These are phyloP conservation scores for Hyposoter dolosus DNA, from an alignment of 2,888 invertebrate species.

Conservation along the genomic window DNA sequence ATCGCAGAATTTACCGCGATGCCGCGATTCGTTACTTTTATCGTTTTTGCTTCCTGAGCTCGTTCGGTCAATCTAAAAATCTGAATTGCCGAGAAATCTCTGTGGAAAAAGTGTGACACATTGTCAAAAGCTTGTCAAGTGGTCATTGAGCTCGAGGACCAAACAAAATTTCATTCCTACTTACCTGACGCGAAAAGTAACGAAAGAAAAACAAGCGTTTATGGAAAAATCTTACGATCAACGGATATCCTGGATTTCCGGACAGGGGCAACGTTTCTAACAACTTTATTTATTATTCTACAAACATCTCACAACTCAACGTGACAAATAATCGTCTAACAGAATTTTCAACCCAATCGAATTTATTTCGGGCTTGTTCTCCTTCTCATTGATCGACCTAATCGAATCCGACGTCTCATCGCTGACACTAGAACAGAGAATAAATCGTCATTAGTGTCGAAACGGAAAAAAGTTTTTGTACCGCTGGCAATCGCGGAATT, in stretches of 20 bases:
- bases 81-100: neutral
- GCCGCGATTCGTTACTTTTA: neutral
- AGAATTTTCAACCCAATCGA: neutral
- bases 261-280: neutral
- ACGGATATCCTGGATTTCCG: neutral
- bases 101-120: neutral
- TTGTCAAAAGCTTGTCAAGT: neutral
- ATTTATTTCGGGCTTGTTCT: neutral
- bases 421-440: constrained; percentile 42
- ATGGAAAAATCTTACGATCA: neutral
- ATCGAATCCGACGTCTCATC: neutral
- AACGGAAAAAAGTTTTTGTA: constrained; percentile 10
- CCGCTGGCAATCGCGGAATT: constrained; percentile 58
- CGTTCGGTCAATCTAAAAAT: neutral
- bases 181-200: constrained; percentile 41
- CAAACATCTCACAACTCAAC: neutral
- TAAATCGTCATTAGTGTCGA: constrained; percentile 37
- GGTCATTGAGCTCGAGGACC: neutral
- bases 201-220: constrained; percentile 7
- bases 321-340: neutral
- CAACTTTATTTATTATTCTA: constrained; percentile 58
- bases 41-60: neutral
- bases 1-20: neutral
- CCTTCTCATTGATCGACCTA: neutral
- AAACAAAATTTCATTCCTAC: constrained; percentile 21